A percentile compares a stretch with the other conserved stretches of the same genome.
phyloP scores from a whole-genome alignment of 2,797 vertebrate genomes.

The Catamblyrhynchus diadema region DNA sequence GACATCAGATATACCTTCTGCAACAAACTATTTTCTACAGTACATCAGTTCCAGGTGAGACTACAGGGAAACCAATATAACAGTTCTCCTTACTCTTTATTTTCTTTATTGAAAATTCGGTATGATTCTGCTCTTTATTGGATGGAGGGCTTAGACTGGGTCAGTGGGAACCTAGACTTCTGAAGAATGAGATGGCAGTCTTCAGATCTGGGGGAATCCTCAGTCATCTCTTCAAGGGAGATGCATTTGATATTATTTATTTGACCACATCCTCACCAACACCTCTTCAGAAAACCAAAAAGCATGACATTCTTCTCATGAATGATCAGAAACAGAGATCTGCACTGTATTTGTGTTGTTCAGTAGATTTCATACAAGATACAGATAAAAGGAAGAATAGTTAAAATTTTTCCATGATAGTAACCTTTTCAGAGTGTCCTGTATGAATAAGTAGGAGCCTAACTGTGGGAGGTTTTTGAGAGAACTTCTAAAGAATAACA shows the following conservation, averaged over 20 bases:
- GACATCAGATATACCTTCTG: conserved; percentile 79
- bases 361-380: neutral
- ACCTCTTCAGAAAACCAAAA: neutral
- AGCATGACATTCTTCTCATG: neutral
- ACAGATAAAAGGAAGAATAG: neutral
- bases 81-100: neutral
- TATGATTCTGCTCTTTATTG: neutral
- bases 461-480: neutral
- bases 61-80: neutral
- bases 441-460: neutral
- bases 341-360: neutral
- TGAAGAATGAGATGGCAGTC: neutral
- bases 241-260: neutral
- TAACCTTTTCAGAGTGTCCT: neutral
- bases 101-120: neutral
- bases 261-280: neutral
- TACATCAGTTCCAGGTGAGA: conserved; percentile 94
- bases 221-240: neutral
- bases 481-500: neutral
- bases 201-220: neutral
- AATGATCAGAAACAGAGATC: neutral
- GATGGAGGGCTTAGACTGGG: neutral
- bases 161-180: neutral
- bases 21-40: conserved; percentile 97
- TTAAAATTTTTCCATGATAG: neutral